A percentile compares a stretch with the other conserved stretches of the same genome.
These are phyloP conservation scores for Ochropacha duplaris DNA, from an alignment of 2,888 invertebrate genomes.

Conservation along the genomic window DNA sequence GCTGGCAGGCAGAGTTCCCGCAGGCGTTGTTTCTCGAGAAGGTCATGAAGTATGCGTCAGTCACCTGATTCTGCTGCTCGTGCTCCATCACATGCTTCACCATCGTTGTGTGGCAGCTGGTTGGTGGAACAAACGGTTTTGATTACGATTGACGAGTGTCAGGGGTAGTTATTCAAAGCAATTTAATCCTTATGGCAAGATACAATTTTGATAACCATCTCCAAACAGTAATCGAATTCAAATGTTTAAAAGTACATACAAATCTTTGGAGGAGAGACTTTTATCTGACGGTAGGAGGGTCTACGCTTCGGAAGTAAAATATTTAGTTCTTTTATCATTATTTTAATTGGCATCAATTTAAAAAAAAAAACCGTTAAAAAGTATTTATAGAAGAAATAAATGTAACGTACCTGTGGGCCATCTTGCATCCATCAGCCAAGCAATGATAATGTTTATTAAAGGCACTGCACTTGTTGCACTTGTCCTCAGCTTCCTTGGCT, in stretches of 20 bases:
- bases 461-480: conserved; percentile 81
- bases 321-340: no score
- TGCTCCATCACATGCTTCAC: conserved; percentile 94
- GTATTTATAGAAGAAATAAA: not conserved
- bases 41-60: conserved; percentile 88
- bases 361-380: no score
- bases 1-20: conserved; percentile 87
- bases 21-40: conserved; percentile 85
- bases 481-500: conserved; percentile 80
- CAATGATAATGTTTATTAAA: conserved; percentile 95
- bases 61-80: conserved; percentile 93
- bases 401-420: conserved; percentile 84
- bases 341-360: no score
- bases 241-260: no score
- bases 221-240: no score
- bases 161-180: not conserved
- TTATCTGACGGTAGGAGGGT: no score
- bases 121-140: conserved; percentile 1
- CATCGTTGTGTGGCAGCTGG: conserved; percentile 86
- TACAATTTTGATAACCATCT: no score
- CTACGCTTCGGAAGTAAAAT: no score
- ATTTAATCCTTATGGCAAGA: not conserved
- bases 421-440: conserved; percentile 88
- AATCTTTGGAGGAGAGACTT: no score
- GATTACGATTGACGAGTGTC: not conserved